phyloP scores from a whole-genome alignment of 2,113 vertebrate species.

The Indri indri region DNA sequence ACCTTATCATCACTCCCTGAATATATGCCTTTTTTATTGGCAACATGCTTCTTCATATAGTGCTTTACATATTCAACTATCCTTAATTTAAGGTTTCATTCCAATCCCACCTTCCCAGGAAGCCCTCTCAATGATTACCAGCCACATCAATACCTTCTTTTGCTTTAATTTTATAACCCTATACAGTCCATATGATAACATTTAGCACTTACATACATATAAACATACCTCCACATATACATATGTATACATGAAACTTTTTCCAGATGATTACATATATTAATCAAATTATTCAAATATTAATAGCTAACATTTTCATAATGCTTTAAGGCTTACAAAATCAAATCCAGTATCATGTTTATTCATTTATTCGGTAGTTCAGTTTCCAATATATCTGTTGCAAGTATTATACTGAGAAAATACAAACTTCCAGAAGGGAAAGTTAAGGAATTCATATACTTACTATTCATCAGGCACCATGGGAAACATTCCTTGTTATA shows the following conservation, averaged over 20 bases:
- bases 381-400: background rate
- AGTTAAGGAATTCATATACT: background rate
- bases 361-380: conserved; percentile 24
- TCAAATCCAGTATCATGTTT: conserved; percentile 7
- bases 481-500: conserved; percentile 3
- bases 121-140: background rate
- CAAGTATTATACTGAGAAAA: conserved; percentile 28
- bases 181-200: background rate
- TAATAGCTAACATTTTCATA: conserved; percentile 47
- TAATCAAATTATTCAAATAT: conserved; percentile 38
- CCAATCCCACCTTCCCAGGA: background rate
- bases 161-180: conserved; percentile 10
- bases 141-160: background rate
- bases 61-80: conserved; percentile 27
- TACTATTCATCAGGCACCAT: background rate
- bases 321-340: conserved; percentile 35
- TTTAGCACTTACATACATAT: background rate
- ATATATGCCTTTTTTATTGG: background rate
- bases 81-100: conserved; percentile 18
- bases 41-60: background rate
- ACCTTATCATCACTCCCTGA: background rate
- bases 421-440: conserved; percentile 20
- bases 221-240: background rate
- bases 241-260: background rate
- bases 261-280: conserved; percentile 3